These are phyloP conservation scores for Lordiphosa collinella DNA, from an alignment of 1,140 invertebrate genomes.

Conservation along the genomic window DNA sequence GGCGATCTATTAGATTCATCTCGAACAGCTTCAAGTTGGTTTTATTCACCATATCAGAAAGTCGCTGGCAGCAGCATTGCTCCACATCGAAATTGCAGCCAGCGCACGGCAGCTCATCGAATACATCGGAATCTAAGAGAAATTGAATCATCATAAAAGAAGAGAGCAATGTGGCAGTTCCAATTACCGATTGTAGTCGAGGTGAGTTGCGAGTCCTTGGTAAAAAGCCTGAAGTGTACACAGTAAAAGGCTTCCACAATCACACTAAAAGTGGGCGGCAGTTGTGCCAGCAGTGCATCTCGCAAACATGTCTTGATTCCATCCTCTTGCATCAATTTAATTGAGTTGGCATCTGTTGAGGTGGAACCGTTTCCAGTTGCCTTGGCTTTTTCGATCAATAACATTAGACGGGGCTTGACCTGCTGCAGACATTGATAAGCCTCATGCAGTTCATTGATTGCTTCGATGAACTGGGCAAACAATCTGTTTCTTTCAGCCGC, in stretches of 20 bases:
- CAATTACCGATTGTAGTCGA: constrained; percentile 40
- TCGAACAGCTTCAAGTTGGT: constrained; percentile 88
- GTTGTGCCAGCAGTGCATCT: constrained; percentile 85
- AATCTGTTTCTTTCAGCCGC: constrained; percentile 34
- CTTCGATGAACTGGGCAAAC: constrained; percentile 48
- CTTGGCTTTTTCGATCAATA: constrained; percentile 13
- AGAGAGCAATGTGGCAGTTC: neutral
- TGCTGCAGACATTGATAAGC: constrained; percentile 32
- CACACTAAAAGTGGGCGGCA: constrained; percentile 85
- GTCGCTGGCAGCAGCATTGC: constrained; percentile 87
- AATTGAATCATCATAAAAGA: neutral
- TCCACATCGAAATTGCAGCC: constrained; percentile 87
- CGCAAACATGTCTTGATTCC: constrained; percentile 77
- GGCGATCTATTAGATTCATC: constrained; percentile 87
- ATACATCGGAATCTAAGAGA: constrained; percentile 80
- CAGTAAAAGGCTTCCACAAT: constrained; percentile 89
- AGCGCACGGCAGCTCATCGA: constrained; percentile 83
- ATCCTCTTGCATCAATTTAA: constrained; percentile 19
- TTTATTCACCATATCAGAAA: constrained; percentile 88
- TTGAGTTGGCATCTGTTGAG: constrained; percentile 3
- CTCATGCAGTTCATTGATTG: constrained; percentile 48
- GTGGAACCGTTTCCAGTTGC: neutral
- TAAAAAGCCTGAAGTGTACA: constrained; percentile 87
- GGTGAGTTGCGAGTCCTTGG: constrained; percentile 79
- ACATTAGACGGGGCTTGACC: constrained; percentile 23